Evolutionary conservation across 2,888 invertebrate species (phyloP), one percentile per base, ranked within the genome.

Genomic region (Petrolisthes manimaculis): DNA sequence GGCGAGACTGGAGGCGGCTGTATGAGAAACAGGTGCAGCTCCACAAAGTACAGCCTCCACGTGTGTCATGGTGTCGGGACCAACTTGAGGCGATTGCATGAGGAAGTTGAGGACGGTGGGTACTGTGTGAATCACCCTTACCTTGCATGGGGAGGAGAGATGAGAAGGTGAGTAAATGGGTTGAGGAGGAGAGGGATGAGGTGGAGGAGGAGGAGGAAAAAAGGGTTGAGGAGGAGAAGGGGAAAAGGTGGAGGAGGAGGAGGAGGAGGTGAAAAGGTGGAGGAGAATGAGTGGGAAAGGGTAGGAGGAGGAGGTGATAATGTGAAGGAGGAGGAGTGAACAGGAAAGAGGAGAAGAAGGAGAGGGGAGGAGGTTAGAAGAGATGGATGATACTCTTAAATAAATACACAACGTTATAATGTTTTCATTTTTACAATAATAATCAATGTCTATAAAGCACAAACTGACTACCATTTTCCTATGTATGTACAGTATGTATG

Each of bases 71-170:
- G 95, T 94, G 6, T 56, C 94, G 18, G 94, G 92, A 51, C 93
- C 94, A 4, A 95, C 94, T 53, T 94, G 94, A 0, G 95, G 94
- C 92, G 95, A 94, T 88, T 95, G 94, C 0, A 95, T 94, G 93
- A 97, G 94, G 91, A 96, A 95, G 51, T 94, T 93, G 69, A 94
- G 91, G 87, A 96, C 93, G 18, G 97, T 97, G 4, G 97, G 97
- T 9, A 97, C 97, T 3, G 96, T 92, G 91, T 96, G 95, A 4
- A 97, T 92, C 74, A 95, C 91, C 21, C 94, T 94, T 1, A 89
- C 86, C 91, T 91, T 79, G 67, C 9, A 8, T 3, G 37, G 8
- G 74, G 37, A 12, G 21, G 37, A 4, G 14, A 3, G 4, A n/a
- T 37, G 24, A 74, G 24, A 12, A 69, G 18, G 14, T 71, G 24